Conservation (phyloP, 2,888 invertebrate genomes). For the Rotaria magnacalcarata region DNA sequence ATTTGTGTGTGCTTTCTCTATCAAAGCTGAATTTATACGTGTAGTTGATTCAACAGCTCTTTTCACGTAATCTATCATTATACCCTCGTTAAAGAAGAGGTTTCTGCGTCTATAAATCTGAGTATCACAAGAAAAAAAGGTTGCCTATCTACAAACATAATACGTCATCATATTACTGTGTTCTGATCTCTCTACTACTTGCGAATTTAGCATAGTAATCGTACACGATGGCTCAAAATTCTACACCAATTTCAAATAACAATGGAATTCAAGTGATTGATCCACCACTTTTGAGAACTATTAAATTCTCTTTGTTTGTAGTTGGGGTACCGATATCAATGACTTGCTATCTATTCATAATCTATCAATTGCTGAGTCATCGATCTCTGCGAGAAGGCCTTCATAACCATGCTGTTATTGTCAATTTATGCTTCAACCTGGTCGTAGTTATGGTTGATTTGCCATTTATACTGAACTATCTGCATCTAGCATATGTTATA, state of each 20-base stretch:
- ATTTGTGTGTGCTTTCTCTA: too few species aligned
- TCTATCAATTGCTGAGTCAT: not conserved
- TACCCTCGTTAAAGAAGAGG: too few species aligned
- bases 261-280: not conserved
- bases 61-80: too few species aligned
- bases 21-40: too few species aligned
- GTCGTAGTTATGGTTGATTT: not conserved
- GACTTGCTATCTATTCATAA: not conserved
- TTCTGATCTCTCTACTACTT: too few species aligned
- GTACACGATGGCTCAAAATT: not conserved
- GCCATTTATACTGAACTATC: not conserved
- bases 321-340: not conserved
- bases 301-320: not conserved
- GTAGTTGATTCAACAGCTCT: too few species aligned
- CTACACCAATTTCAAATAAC: not conserved
- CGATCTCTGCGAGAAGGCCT: not conserved
- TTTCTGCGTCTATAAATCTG: too few species aligned
- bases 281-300: not conserved
- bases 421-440: not conserved
- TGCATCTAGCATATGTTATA: not conserved
- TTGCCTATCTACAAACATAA: too few species aligned
- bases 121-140: too few species aligned
- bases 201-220: too few species aligned
- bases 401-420: not conserved
- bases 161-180: too few species aligned